Evolutionary conservation across 1,140 invertebrate species (phyloP), one percentile per base, ranked within the genome.

Genomic region (Drosophila gunungcola): DNA sequence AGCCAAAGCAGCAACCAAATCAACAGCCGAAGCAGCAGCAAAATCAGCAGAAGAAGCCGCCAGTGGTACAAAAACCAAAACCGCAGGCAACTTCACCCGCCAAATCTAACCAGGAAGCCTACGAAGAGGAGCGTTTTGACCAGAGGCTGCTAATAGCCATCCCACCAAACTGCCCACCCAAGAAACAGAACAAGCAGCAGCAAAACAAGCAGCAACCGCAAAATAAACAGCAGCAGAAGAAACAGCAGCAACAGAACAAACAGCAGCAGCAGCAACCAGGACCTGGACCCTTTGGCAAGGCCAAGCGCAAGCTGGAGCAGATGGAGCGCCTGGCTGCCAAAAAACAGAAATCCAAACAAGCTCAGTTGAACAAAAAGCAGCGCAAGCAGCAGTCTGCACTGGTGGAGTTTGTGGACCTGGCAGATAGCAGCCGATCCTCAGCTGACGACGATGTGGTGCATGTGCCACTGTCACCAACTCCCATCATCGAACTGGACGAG

Each of bases 261-360:
- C 63, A 60, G 7, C 61, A 68, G 16, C 39, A 21, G 10, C 43
- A 21, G 16, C 16, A 65, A 41, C 5, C 42, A 6, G 52, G 4
- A n/a, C 13, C 48, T 5, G 90, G 78, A 2, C 90, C 80, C 2
- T 91, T 91, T 65, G 70, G 11, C 27, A 88, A 90, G 46, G 56
- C 80, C 16, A 65, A 45, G 57, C 77, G 77, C 6, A 92, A 92
- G 62, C 41, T 92, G 9, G 73, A 86, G 38, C 85, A 81, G 62
- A 54, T 80, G 2, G 68, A 85, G 38, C 62, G 60, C 6, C 12
- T 91, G 6, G 72, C 67, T n/a, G 45, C 54, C 12, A 92, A 92
- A 48, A 82, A 85, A 51, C 65, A 77, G n/a, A 92, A 92, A 56
- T 86, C 91, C 0, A 91, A 86, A 56, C 72, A 70, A 9, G 78